Conservation (phyloP, 2,797 vertebrate genomes). For the Cottoperca gobio region DNA sequence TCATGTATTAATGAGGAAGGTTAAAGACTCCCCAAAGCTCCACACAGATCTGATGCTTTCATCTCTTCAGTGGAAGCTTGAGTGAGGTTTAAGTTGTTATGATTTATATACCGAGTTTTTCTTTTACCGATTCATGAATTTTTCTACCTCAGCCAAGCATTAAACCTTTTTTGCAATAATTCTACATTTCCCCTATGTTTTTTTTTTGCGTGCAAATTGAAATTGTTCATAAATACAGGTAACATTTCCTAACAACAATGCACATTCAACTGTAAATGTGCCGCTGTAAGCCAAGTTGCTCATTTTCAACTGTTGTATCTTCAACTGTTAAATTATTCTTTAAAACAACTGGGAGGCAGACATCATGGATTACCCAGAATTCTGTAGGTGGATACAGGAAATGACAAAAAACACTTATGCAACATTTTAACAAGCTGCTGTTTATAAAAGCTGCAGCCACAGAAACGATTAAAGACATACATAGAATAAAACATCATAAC, state of each 20-base stretch:
- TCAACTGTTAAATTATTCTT: neutral
- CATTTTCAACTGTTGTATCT: neutral
- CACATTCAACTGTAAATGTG: neutral
- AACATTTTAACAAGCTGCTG: neutral
- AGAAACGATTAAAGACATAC: neutral
- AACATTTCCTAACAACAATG: neutral
- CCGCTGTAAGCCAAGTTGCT: neutral
- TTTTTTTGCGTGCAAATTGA: neutral
- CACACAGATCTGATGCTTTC: neutral
- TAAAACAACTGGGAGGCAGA: neutral
- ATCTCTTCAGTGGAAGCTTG: neutral
- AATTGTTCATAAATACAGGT: neutral
- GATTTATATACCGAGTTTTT: neutral
- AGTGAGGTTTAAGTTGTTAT: neutral
- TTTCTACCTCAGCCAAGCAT: neutral
- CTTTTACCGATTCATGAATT: neutral
- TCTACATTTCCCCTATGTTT: neutral
- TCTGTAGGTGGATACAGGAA: too few relatives aligned
- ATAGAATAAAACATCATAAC: neutral
- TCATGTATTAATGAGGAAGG: neutral
- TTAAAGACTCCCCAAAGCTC: neutral
- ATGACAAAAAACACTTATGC: neutral
- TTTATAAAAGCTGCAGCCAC: neutral
- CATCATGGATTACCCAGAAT: too few relatives aligned
- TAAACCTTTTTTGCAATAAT: neutral